Evolutionary conservation across 2,113 vertebrate genomes (phyloP).

Genomic region (Rafetus swinhoei): DNA sequence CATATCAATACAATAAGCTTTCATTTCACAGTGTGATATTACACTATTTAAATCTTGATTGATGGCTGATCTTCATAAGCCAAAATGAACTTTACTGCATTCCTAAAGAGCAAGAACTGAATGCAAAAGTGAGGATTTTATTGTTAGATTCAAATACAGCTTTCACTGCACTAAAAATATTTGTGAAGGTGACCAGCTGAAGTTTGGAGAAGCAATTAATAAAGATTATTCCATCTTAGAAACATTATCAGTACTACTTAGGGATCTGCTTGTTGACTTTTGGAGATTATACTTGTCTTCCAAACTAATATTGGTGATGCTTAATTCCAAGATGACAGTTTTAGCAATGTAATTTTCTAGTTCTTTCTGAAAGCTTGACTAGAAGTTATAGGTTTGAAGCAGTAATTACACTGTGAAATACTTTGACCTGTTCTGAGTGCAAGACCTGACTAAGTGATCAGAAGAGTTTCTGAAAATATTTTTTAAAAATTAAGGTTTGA

Average conservation of each 20-base stretch:
- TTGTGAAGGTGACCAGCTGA: neutral
- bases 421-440: neutral
- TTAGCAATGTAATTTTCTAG: neutral
- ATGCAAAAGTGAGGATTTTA: neutral
- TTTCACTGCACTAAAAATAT: neutral
- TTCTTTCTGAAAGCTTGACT: neutral
- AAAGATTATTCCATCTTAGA: neutral
- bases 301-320: neutral
- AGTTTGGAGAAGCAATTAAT: neutral
- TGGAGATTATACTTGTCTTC: neutral
- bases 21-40: slow-evolving; percentile 40
- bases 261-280: neutral
- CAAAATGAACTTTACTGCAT: neutral
- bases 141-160: neutral
- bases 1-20: slow-evolving; percentile 47
- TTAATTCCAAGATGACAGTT: neutral
- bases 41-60: slow-evolving; percentile 39
- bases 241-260: neutral
- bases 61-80: neutral
- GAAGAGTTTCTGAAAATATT: neutral
- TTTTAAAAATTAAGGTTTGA: neutral
- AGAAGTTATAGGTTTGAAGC: neutral
- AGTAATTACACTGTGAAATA: neutral
- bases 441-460: neutral
- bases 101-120: neutral